phyloP scores from a whole-genome alignment of 2,888 invertebrate species.

The Ptilodon capucinus region DNA sequence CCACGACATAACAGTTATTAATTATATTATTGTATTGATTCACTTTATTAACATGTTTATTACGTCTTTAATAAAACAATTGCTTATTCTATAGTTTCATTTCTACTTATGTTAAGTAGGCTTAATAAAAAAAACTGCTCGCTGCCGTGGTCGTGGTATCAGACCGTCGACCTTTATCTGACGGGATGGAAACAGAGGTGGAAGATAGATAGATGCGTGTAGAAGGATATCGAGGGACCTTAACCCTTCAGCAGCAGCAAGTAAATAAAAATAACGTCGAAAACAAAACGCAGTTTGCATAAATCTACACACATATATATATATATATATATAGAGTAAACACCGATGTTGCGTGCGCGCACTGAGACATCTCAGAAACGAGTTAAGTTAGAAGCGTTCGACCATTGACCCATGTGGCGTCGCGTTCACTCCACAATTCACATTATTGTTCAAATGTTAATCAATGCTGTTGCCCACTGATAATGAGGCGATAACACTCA shows the following conservation, averaged over 20 bases:
- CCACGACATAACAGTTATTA: slow-evolving; percentile 62
- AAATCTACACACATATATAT: no score
- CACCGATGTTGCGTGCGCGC: neutral
- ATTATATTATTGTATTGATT: slow-evolving; percentile 77
- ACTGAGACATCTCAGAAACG: neutral
- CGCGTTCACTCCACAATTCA: slow-evolving; percentile 23
- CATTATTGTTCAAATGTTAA: slow-evolving; percentile 64
- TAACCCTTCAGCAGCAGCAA: no score
- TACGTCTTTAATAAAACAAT: slow-evolving; percentile 81
- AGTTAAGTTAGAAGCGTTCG: slow-evolving; percentile 10
- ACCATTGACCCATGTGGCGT: slow-evolving; percentile 38
- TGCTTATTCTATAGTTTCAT: slow-evolving; percentile 64
- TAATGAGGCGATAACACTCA: slow-evolving; percentile 63
- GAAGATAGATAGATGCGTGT: no score
- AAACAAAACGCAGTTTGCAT: neutral
- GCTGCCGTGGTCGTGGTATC: no score
- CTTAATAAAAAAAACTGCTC: no score
- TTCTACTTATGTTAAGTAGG: no score
- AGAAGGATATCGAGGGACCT: no score
- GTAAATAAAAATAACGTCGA: no score
- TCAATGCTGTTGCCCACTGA: slow-evolving; percentile 55
- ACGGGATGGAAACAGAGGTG: no score
- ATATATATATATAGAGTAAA: neutral
- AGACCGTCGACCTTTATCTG: no score
- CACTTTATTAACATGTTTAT: slow-evolving; percentile 82